phyloP scores from a whole-genome alignment of 2,113 vertebrate species.

The Perca schrenkii region DNA sequence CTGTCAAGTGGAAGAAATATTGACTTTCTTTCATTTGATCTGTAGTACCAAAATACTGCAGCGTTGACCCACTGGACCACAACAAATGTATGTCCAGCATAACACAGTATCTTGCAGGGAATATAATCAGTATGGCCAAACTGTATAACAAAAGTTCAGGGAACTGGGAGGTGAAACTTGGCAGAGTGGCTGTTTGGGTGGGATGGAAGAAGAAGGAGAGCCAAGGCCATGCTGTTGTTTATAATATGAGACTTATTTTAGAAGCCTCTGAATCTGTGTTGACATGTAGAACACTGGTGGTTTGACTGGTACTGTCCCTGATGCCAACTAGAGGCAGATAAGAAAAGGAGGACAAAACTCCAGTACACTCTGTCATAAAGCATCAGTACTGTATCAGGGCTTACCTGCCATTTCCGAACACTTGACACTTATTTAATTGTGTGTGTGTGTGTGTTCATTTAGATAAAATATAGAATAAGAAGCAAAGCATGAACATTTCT shows the following conservation, averaged over 20 bases:
- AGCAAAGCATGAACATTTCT: neutral
- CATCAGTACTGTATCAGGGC: conserved; percentile 2
- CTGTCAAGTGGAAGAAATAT: conserved; percentile 5
- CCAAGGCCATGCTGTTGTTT: conserved; percentile 43
- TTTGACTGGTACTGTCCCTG: conserved; percentile 39
- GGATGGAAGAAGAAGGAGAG: conserved; percentile 15
- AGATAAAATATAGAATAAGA: neutral
- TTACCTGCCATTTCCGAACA: neutral
- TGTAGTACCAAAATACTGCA: conserved; percentile 32
- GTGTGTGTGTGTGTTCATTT: neutral
- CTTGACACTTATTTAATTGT: neutral
- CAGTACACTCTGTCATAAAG: conserved; percentile 5
- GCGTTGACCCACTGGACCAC: conserved; percentile 18
- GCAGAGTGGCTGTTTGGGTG: neutral
- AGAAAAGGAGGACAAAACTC: conserved; percentile 34
- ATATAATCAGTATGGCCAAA: conserved; percentile 1
- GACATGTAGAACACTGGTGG: conserved; percentile 61
- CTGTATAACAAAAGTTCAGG: conserved; percentile 1
- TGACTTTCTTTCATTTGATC: conserved; percentile 35
- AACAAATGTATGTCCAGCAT: conserved; percentile 37
- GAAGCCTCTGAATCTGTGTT: conserved; percentile 62
- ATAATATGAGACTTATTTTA: conserved; percentile 54
- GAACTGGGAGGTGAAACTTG: conserved; percentile 22
- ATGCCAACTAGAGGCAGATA: conserved; percentile 39
- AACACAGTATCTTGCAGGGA: conserved; percentile 8